Percentiles rank a stretch among this genome's conserved stretches.
phyloP scores from a whole-genome alignment of 2,888 invertebrate species.

The Pseudococcus longispinus region DNA sequence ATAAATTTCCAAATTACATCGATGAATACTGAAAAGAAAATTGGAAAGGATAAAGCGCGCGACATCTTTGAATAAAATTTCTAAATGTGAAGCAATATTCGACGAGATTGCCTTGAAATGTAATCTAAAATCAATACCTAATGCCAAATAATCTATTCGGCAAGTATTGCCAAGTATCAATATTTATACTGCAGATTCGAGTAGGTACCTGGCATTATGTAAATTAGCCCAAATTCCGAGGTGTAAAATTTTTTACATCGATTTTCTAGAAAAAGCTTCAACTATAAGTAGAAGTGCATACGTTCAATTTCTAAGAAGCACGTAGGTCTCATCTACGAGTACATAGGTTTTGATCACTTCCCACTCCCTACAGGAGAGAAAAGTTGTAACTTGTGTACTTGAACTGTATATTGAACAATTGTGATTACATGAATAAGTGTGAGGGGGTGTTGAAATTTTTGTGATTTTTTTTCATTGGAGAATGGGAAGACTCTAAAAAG shows the following conservation, averaged over 20 bases:
- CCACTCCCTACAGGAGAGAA: too few relatives aligned
- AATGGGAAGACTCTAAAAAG: too few relatives aligned
- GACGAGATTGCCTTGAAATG: not conserved
- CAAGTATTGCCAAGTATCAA: not conserved
- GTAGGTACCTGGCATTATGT: not conserved
- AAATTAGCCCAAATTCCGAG: not conserved
- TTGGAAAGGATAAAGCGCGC: not conserved
- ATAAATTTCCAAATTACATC: not conserved
- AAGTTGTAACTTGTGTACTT: too few relatives aligned
- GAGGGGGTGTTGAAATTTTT: too few relatives aligned
- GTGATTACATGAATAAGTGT: too few relatives aligned
- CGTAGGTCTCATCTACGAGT: too few relatives aligned
- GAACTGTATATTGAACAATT: too few relatives aligned
- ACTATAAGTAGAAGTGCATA: too few relatives aligned
- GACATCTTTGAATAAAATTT: conserved; percentile 7
- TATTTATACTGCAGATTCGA: not conserved
- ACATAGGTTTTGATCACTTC: too few relatives aligned
- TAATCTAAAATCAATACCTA: not conserved
- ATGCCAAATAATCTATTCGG: not conserved
- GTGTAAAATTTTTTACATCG: not conserved
- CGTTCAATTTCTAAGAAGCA: too few relatives aligned
- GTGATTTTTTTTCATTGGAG: too few relatives aligned
- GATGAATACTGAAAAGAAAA: not conserved
- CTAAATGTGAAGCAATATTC: not conserved
- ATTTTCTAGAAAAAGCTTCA: not conserved